These are phyloP conservation scores for Rattus norvegicus DNA, from an alignment of 2,113 vertebrate species.

Conservation along the genomic window GRCr8 NC_086025.1:19934001-19934500, in stretches of 20 bases:
- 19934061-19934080: background rate
- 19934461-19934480: background rate
- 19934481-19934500: accelerated
- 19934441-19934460: background rate
- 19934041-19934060: background rate
- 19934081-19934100: background rate
- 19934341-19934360: background rate
- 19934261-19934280: background rate
- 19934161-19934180: no score
- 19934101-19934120: background rate
- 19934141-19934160: background rate
- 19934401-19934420: background rate
- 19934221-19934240: background rate
- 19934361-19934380: background rate
- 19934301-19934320: background rate
- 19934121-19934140: background rate
- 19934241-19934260: background rate
- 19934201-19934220: background rate
- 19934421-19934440: background rate
- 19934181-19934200: no score
- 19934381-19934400: background rate
- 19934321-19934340: background rate
- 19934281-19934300: background rate
- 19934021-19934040: background rate
- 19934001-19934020: background rate